Evolutionary conservation across 2,888 invertebrate species (phyloP), one percentile per base, ranked within the genome.

Genomic region (Anaspis maculata): DNA sequence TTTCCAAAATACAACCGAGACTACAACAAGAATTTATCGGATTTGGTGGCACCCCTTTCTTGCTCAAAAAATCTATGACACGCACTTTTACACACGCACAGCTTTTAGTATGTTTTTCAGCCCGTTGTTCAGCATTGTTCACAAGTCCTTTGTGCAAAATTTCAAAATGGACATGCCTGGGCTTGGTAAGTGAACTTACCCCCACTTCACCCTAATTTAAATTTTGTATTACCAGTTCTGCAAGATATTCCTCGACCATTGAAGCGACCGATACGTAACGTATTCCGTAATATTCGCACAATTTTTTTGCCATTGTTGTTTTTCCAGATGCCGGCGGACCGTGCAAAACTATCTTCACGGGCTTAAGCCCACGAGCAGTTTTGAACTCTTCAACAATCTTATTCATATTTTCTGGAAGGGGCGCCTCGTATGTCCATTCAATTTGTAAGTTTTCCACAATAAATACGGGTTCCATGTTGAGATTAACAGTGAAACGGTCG

Each of bases 321-420:
- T 81, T 81, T 13, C 81, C 81, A 7, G 72, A 68, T 4, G 75
- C 71, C 3, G 81, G 79, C 12, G 80, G 79, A 2, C 81, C 82
- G 43, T 77, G 74, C 2, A 82, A 57, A 10, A 79, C 49, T 25
- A 72, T 56, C 49, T 74, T 77, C 45, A 78, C 66, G 25, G 79
- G 71, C 48, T 67, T 69, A 37, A 81, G 59, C 43, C 67, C 67
- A 47, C 74, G 13, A 19, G 15, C 30, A 6, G 7, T 34, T 30
- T 13, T 32, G 15, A 46, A 45, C 28, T 48, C 66, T 7, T 45
- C 41, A 7, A 62, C 58, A 12, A 68, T 55, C 12, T 43, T 68
- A 53, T 46, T 66, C 64, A 62, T 74, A 60, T 55, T 60, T 39
- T 44, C 68, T 52, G 37, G 68, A 57, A 79, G 74, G 27, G 69